Percentiles rank a stretch among this genome's conserved stretches.
phyloP scores from a whole-genome alignment of 2,797 vertebrate genomes.

The Valencia hispanica region DNA sequence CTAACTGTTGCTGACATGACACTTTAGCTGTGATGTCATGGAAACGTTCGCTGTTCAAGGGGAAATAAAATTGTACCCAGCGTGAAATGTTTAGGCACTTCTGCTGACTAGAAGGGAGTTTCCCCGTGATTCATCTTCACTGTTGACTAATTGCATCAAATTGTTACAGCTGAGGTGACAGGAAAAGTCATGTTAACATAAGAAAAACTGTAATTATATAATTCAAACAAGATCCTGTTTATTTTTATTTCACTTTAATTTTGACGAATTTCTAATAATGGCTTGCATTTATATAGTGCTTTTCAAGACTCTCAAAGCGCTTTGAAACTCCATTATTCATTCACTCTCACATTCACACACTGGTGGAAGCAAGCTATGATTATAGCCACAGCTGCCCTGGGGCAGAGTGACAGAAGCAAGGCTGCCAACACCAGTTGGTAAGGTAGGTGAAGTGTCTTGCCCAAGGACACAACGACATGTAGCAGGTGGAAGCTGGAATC shows the following conservation, averaged over 20 bases:
- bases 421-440: too few relatives aligned
- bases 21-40: neutral
- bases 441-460: too few relatives aligned
- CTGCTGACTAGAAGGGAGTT: conserved; percentile 23
- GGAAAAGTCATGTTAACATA: neutral
- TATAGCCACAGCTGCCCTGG: too few relatives aligned
- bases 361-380: too few relatives aligned
- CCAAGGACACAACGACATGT: too few relatives aligned
- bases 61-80: conserved; percentile 3
- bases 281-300: too few relatives aligned
- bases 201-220: neutral
- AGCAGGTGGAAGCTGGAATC: too few relatives aligned
- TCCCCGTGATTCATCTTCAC: conserved; percentile 12
- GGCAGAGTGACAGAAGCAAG: too few relatives aligned
- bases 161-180: conserved; percentile 5
- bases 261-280: neutral
- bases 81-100: neutral
- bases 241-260: neutral
- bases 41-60: neutral
- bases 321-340: too few relatives aligned
- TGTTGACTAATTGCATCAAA: conserved; percentile 18
- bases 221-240: neutral
- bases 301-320: too few relatives aligned
- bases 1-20: neutral
- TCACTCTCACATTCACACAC: too few relatives aligned